A percentile compares a stretch with the other conserved stretches of the same genome.
phyloP scores from a whole-genome alignment of 2,113 vertebrate species.

The Periophthalmus modestus region DNA sequence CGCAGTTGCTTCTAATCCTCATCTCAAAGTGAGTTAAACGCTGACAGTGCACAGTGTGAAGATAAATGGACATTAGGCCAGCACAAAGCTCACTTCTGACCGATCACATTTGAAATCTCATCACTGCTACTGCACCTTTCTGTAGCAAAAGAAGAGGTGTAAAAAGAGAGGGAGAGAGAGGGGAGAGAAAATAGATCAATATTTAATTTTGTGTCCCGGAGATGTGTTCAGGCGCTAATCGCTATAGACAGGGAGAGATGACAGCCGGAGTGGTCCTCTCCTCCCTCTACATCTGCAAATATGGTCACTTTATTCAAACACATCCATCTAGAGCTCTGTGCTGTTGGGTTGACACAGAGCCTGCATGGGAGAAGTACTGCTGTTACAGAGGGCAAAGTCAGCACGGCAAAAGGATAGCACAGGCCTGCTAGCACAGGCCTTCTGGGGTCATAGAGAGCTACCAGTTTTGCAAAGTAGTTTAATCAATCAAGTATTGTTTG shows the following conservation, averaged over 20 bases:
- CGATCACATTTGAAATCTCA: conserved; percentile 58
- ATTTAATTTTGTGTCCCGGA: conserved; percentile 81
- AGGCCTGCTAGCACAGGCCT: too few relatives aligned
- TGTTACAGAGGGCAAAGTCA: neutral
- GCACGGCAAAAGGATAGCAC: too few relatives aligned
- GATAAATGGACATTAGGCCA: conserved; percentile 4
- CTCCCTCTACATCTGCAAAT: conserved; percentile 35
- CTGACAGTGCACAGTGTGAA: neutral
- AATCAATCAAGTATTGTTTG: too few relatives aligned
- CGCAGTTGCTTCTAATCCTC: neutral
- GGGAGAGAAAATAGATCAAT: conserved; percentile 79
- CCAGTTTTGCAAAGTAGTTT: too few relatives aligned
- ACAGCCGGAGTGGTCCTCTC: conserved; percentile 73
- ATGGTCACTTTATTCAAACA: conserved; percentile 44
- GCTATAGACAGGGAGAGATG: conserved; percentile 72
- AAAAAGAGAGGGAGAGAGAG: conserved; percentile 40
- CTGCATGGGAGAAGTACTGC: neutral
- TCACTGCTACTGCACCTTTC: conserved; percentile 38
- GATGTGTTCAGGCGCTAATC: conserved; percentile 78
- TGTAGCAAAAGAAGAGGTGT: conserved; percentile 39
- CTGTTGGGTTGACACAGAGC: neutral
- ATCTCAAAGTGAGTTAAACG: neutral
- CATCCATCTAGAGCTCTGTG: conserved; percentile 30
- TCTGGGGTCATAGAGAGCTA: too few relatives aligned
- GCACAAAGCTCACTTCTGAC: conserved; percentile 24